Percentiles rank a stretch among this genome's conserved stretches.
Evolutionary conservation across 2,797 vertebrate genomes (phyloP).

Genomic region (Paratrypauchen microcephalus): DNA sequence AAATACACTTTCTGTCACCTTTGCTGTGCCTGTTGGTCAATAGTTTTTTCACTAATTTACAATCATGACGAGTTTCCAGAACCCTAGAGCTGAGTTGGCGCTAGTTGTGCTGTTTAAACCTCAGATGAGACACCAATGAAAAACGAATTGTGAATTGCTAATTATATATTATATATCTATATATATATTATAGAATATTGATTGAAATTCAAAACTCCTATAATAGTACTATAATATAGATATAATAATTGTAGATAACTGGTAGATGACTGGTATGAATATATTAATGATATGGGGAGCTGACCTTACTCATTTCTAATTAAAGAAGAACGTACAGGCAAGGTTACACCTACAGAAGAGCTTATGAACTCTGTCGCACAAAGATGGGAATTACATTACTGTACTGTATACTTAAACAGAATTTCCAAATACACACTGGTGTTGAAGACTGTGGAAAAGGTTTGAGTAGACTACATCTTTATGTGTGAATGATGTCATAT

Average conservation of each 20-base stretch:
- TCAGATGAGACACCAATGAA: constrained; percentile 15
- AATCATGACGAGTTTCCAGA: constrained; percentile 1
- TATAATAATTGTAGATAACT: too few relatives aligned
- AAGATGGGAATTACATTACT: not conserved
- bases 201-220: not conserved
- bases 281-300: not conserved
- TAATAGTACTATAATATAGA: too few relatives aligned
- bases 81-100: constrained; percentile 21
- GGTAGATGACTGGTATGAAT: not conserved
- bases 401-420: not conserved
- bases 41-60: not conserved
- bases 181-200: too few relatives aligned
- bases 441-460: not conserved
- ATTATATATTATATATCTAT: too few relatives aligned
- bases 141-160: not conserved
- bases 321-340: not conserved
- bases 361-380: not conserved
- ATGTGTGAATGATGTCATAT: not conserved
- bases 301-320: constrained; percentile 33
- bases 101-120: constrained; percentile 24
- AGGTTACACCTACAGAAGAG: not conserved
- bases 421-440: not conserved
- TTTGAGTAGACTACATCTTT: not conserved
- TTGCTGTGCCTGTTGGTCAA: not conserved
- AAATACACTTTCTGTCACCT: not conserved